A percentile compares a stretch with the other conserved stretches of the same genome.
phyloP scores from a whole-genome alignment of 2,797 vertebrate genomes.

The Anolis apletophallus region DNA sequence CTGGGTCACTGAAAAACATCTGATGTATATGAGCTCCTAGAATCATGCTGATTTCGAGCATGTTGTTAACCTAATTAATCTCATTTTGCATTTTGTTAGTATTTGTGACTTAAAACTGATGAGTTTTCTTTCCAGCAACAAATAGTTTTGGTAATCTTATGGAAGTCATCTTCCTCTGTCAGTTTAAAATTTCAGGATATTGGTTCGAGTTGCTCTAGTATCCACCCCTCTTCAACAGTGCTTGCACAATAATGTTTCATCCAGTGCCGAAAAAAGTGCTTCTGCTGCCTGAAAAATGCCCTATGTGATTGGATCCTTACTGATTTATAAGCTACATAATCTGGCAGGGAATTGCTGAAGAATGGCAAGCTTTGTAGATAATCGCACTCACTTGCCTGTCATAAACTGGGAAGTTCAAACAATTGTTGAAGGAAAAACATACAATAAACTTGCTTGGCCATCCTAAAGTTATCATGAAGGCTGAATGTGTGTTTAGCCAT shows the following conservation, averaged over 20 bases:
- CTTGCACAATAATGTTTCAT: neutral
- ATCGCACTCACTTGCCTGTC: neutral
- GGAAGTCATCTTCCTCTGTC: neutral
- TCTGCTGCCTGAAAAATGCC: slow-evolving; percentile 9
- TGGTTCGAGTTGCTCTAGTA: neutral
- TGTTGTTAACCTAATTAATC: neutral
- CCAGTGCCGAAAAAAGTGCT: neutral
- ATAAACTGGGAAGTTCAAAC: neutral
- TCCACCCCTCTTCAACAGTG: neutral
- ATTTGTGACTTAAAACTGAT: neutral
- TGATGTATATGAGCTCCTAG: neutral
- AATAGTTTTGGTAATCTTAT: neutral
- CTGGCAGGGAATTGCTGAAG: too few relatives aligned
- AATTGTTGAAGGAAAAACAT: neutral
- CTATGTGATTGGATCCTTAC: neutral
- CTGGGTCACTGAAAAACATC: neutral
- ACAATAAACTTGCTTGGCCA: neutral
- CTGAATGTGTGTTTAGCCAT: neutral
- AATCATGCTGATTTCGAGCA: neutral
- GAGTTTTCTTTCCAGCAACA: slow-evolving; percentile 3
- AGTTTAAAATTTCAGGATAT: neutral
- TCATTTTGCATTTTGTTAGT: neutral
- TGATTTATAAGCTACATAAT: neutral
- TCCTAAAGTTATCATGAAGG: neutral
- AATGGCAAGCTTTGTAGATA: neutral